Conservation (phyloP, 2,113 vertebrate genomes). For the Ctenomys sociabilis region DNA sequence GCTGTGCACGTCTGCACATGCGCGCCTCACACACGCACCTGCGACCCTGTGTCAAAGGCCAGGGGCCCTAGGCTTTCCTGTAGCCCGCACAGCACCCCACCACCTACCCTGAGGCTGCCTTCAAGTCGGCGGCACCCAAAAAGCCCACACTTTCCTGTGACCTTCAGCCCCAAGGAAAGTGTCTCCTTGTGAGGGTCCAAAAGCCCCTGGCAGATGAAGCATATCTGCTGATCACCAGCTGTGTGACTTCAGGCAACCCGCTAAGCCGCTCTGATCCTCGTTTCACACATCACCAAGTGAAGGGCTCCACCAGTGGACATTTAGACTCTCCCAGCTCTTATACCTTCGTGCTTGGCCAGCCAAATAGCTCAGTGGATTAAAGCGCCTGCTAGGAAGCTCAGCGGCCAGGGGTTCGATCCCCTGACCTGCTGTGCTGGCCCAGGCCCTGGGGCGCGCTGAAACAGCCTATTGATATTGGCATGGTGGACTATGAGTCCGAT, state of each 20-base stretch:
- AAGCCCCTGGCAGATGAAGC: neutral
- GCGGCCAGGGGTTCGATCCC: no score
- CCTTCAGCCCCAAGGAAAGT: neutral
- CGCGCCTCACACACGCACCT: neutral
- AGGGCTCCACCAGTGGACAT: neutral
- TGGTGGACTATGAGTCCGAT: no score
- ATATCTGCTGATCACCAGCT: neutral
- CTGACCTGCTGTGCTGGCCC: no score
- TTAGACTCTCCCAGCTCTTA: neutral
- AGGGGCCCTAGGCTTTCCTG: no score
- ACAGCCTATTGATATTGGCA: no score
- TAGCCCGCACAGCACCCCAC: neutral
- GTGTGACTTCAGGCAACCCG: neutral
- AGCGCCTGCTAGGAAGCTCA: no score
- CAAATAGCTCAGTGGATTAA: no score
- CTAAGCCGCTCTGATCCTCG: neutral
- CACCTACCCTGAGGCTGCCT: neutral
- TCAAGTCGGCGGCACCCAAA: neutral
- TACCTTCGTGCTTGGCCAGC: neutral
- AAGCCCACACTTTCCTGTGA: neutral
- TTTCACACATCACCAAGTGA: neutral
- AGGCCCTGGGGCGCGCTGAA: no score
- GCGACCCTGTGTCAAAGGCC: neutral
- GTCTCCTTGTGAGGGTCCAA: neutral
- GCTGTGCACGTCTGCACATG: rapidly evolving